A percentile compares a stretch with the other conserved stretches of the same genome.
Evolutionary conservation across 2,113 vertebrate genomes (phyloP).

Genomic region (Microcebus jonahi): DNA sequence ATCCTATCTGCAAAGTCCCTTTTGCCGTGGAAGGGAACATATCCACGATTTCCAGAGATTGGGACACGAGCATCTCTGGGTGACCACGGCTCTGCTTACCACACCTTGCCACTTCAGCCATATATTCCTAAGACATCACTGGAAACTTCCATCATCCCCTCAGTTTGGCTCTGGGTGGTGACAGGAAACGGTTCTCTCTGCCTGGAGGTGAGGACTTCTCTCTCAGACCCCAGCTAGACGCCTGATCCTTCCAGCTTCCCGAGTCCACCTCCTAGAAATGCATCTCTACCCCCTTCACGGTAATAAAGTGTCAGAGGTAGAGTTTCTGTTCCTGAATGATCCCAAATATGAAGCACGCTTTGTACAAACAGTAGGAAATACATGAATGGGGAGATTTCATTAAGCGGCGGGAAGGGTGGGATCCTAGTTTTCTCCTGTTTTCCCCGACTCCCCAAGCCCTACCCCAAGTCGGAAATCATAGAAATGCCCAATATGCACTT

Average conservation of each 20-base stretch:
- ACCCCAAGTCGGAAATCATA: background rate
- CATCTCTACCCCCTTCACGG: fast-evolving
- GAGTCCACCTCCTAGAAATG: background rate
- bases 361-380: background rate
- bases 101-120: background rate
- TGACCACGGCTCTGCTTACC: background rate
- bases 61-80: too few relatives aligned
- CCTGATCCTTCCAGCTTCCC: background rate
- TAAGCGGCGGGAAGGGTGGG: background rate
- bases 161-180: background rate
- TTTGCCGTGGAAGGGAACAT: background rate
- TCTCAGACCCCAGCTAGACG: background rate
- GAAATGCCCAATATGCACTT: background rate
- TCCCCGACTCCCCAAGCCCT: background rate
- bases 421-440: background rate
- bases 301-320: background rate
- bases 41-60: background rate
- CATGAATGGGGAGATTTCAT: background rate
- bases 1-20: background rate
- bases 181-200: background rate
- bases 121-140: background rate
- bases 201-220: background rate
- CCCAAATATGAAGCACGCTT: background rate
- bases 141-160: background rate
- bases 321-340: background rate